Evolutionary conservation across 2,797 vertebrate species (phyloP).

Genomic region (Danio albolineatus): DNA sequence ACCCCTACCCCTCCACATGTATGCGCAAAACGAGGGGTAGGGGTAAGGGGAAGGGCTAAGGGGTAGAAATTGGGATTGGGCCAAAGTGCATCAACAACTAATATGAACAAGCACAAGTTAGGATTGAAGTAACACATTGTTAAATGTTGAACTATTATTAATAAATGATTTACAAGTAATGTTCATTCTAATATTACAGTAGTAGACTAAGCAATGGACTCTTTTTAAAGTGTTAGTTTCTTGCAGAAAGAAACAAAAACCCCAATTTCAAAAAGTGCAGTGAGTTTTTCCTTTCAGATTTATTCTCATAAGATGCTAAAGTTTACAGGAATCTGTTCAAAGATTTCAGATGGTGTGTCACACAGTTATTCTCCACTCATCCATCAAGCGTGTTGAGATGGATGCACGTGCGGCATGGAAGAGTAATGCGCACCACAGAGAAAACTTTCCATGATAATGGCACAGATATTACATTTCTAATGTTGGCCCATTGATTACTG

Average conservation of each 20-base stretch:
- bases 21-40: no score
- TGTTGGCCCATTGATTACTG: conserved; percentile 61
- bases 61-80: no score
- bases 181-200: no score
- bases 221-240: neutral
- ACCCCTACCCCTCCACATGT: no score
- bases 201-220: no score
- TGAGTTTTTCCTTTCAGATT: neutral
- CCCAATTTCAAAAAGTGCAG: neutral
- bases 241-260: neutral
- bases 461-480: conserved; percentile 60
- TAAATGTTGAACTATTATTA: no score
- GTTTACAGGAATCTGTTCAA: conserved; percentile 22
- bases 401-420: conserved; percentile 40
- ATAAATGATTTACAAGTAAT: no score
- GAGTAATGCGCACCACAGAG: conserved; percentile 51
- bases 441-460: conserved; percentile 58
- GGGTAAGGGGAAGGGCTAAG: no score
- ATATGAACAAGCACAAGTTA: no score
- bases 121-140: no score
- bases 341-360: conserved; percentile 13
- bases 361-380: conserved; percentile 47
- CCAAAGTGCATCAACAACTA: no score
- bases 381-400: conserved; percentile 41
- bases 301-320: conserved; percentile 13